Base-by-base conservation (phyloP, 1,140 invertebrate genomes). In the Nylanderia fulva region DNA sequence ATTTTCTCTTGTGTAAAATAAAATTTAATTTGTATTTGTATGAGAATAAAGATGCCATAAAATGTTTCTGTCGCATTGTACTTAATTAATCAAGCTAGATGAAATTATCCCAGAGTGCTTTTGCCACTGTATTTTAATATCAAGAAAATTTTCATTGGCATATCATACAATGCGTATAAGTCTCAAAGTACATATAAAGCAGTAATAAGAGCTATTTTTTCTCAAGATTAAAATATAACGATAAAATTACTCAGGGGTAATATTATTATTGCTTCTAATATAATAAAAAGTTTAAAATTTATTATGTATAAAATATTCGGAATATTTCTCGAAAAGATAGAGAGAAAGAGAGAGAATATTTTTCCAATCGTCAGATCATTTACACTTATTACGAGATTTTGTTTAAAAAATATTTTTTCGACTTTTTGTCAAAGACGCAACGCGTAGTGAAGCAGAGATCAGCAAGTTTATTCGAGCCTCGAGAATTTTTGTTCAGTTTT, bases 1-100 rank as follows among this genome's bases (percentile, higher is more conserved):
- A 36, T 77, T 69, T 54, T 42, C 76, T 69, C 64, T 69, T 56
- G 77, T 52, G 52, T 69, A 42, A 80, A 68, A 82, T 71, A 45
- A 82, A 82, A 82, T 7, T 63, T 77, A 58, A 60, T 71, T 80
- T 82, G 36, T 71, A 58, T 64, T 58, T 71, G n/a, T 9, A 36
- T 27, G 56, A 33, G 7, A 82, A 71, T 58, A 71, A 79, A 68
- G 21, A 56, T 15, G 33, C 18, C n/a, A 63, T 75, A 79, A 71
- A 56, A 71, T 42, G 42, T 58, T 72, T 58, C 36, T 33, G 36
- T 24, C 2, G 36, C 52, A 45, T 45, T 45, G 29, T 39, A 54
- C 4, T 82, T 82, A 82, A 82, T 82, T 82, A 82, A 82, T 27
- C 18, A 82, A 82, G n/a, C 8, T 52, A 15, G 54, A 60, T 58